A percentile compares a stretch with the other conserved stretches of the same genome.
phyloP scores from a whole-genome alignment of 1,140 invertebrate species.

The Dendroctonus ponderosae region DNA sequence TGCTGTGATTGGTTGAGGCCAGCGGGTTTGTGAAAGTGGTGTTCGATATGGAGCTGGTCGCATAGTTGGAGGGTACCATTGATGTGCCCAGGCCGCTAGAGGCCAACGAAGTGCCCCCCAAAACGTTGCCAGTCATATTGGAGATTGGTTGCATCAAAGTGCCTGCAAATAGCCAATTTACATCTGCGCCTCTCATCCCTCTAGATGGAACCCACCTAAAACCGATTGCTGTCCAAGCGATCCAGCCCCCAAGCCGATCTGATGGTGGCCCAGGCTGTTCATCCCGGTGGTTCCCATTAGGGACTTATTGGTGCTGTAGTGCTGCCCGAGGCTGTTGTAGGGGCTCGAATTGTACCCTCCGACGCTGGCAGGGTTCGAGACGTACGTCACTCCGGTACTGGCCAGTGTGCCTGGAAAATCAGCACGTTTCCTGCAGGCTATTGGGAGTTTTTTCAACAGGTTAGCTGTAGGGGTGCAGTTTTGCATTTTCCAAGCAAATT shows the following conservation, averaged over 20 bases:
- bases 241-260: constrained; percentile 32
- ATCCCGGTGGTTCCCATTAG: constrained; percentile 50
- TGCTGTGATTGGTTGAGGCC: constrained; percentile 48
- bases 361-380: constrained; percentile 35
- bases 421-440: background rate
- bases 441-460: constrained; percentile 1
- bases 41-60: constrained; percentile 55
- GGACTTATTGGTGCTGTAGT: constrained; percentile 58
- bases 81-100: constrained; percentile 51
- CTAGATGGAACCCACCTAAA: constrained; percentile 23
- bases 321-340: constrained; percentile 55
- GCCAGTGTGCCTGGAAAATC: constrained; percentile 36
- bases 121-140: constrained; percentile 38
- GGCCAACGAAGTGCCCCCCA: constrained; percentile 40
- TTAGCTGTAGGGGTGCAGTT: constrained; percentile 1
- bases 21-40: constrained; percentile 63
- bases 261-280: constrained; percentile 39
- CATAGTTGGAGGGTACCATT: constrained; percentile 54
- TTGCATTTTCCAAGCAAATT: background rate
- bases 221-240: constrained; percentile 37
- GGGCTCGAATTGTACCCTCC: constrained; percentile 41
- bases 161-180: background rate
- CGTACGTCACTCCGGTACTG: constrained; percentile 39
- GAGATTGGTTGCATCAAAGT: constrained; percentile 30
- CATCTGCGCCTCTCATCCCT: constrained; percentile 7